Evolutionary conservation across 1,140 invertebrate species (phyloP).

Genomic region (Habropoda laboriosa): DNA sequence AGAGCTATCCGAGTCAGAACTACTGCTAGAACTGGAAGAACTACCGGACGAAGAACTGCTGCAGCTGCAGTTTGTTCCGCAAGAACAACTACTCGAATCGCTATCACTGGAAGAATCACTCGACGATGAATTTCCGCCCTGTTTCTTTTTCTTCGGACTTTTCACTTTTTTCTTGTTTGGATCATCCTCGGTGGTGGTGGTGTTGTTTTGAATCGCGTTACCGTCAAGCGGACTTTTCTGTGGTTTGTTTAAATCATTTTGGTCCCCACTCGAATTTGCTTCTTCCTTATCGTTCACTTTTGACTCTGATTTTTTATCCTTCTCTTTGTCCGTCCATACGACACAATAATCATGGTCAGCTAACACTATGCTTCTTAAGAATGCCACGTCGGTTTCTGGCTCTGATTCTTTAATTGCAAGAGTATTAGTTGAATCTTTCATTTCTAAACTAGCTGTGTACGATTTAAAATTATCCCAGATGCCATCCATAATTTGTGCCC

Average conservation of each 20-base stretch:
- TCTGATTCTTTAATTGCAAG: conserved; percentile 52
- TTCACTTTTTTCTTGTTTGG: conserved; percentile 74
- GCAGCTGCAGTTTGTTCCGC: conserved; percentile 90
- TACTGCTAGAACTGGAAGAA: conserved; percentile 85
- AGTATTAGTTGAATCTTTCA: conserved; percentile 64
- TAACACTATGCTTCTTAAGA: conserved; percentile 74
- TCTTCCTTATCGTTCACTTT: conserved; percentile 33
- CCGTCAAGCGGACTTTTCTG: conserved; percentile 38
- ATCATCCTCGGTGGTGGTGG: conserved; percentile 29
- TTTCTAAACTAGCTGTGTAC: conserved; percentile 84
- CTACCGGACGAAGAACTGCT: conserved; percentile 84
- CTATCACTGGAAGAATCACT: conserved; percentile 89
- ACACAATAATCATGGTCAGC: conserved; percentile 83
- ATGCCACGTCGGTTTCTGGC: conserved; percentile 62
- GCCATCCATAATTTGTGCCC: conserved; percentile 83
- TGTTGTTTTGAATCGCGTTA: conserved; percentile 15
- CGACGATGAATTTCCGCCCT: conserved; percentile 82
- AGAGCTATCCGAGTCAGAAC: conserved; percentile 87
- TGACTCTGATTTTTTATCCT: conserved; percentile 40
- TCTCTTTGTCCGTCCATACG: conserved; percentile 74
- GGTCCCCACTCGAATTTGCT: neutral
- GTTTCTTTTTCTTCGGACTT: conserved; percentile 78
- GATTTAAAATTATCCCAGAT: conserved; percentile 92
- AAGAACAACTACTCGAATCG: conserved; percentile 89
- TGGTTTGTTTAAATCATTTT: conserved; percentile 28